phyloP scores from a whole-genome alignment of 1,140 invertebrate genomes.

The Leguminivora glycinivorella region DNA sequence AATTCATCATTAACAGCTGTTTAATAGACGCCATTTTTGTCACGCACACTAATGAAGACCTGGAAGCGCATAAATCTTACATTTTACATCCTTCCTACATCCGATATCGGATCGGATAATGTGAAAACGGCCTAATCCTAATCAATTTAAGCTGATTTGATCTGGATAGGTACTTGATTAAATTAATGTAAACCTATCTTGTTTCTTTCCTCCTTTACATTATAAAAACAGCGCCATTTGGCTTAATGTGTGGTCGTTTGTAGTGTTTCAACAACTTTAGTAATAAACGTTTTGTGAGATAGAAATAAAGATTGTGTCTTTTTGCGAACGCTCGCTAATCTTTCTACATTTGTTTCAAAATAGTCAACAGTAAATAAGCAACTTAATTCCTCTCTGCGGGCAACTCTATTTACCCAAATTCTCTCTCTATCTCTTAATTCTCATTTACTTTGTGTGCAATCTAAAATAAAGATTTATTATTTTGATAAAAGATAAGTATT shows the following conservation, averaged over 20 bases:
- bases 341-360: background rate
- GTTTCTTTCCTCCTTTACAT: background rate
- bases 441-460: background rate
- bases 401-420: background rate
- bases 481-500: too few species aligned
- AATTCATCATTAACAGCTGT: too few species aligned
- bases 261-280: conserved; percentile 45
- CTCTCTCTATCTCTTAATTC: background rate
- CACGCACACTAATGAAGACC: too few species aligned
- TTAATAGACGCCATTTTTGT: too few species aligned
- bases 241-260: conserved; percentile 13
- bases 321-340: conserved; percentile 30
- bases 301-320: conserved; percentile 52
- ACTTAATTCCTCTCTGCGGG: background rate
- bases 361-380: background rate
- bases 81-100: too few species aligned
- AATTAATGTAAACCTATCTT: background rate
- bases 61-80: too few species aligned
- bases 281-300: conserved; percentile 55
- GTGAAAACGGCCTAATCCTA: too few species aligned
- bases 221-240: background rate
- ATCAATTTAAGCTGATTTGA: too few species aligned
- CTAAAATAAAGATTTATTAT: too few species aligned
- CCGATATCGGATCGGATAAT: too few species aligned
- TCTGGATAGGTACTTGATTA: too few species aligned